These are phyloP conservation scores for Hybos culiciformis DNA, from an alignment of 2,888 invertebrate species.

Conservation along the genomic window DNA sequence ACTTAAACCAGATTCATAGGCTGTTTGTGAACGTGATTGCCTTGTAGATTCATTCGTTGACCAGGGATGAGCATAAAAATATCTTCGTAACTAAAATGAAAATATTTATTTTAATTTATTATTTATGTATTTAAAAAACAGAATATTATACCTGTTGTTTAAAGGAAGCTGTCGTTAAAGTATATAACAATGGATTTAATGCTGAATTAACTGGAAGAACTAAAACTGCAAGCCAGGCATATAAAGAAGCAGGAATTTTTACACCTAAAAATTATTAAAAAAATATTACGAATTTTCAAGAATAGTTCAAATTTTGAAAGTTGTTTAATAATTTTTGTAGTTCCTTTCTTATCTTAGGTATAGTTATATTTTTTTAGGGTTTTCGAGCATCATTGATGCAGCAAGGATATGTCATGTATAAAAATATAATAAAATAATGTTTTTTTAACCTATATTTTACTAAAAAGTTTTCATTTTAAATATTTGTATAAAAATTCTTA, in stretches of 20 bases:
- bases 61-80: not conserved
- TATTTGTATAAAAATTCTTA: no score
- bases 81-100: not conserved
- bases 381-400: no score
- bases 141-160: conserved; percentile 39
- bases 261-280: no score
- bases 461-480: no score
- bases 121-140: not conserved
- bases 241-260: conserved; percentile 39
- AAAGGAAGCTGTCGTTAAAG: conserved; percentile 44
- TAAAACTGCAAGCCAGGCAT: conserved; percentile 47
- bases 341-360: no score
- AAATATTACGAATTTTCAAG: conserved; percentile 1
- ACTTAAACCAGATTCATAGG: conserved; percentile 37
- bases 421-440: no score
- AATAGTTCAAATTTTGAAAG: not conserved
- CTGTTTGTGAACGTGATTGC: conserved; percentile 30
- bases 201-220: conserved; percentile 48
- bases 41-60: conserved; percentile 15
- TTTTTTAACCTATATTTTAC: no score
- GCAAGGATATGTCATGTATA: no score
- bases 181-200: conserved; percentile 47
- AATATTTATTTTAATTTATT: not conserved
- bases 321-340: not conserved
- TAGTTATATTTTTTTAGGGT: no score